phyloP scores from a whole-genome alignment of 2,113 vertebrate genomes.

The Siniperca knerii region DNA sequence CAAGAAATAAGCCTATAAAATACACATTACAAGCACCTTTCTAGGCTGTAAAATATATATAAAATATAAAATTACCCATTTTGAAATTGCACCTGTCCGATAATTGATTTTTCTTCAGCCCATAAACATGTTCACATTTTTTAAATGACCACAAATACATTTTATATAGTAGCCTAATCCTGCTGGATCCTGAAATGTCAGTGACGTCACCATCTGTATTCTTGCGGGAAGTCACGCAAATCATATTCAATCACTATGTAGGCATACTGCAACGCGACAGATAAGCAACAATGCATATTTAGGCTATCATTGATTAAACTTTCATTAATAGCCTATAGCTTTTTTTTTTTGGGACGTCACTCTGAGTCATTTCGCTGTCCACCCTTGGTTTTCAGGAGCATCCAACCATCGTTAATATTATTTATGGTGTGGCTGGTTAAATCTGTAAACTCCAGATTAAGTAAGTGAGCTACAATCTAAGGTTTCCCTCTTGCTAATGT shows the following conservation, averaged over 20 bases:
- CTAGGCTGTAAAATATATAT: not conserved
- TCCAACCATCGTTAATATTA: not conserved
- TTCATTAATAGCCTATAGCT: too few species aligned
- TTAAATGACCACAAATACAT: not conserved
- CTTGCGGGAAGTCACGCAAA: slow-evolving; percentile 8
- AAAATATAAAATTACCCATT: not conserved
- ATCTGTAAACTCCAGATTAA: not conserved
- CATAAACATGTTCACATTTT: not conserved
- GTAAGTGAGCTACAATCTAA: not conserved
- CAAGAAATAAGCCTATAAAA: not conserved
- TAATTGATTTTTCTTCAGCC: not conserved
- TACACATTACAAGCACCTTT: not conserved
- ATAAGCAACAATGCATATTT: not conserved
- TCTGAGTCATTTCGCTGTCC: not conserved
- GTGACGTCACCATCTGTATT: slow-evolving; percentile 11
- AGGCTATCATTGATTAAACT: not conserved
- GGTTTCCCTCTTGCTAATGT: not conserved
- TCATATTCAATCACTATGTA: not conserved
- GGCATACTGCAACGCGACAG: not conserved
- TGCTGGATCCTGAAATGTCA: not conserved
- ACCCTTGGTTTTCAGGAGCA: not conserved
- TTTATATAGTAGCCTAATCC: not conserved
- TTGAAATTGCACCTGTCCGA: not conserved
- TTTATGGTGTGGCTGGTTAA: not conserved
- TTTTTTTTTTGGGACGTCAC: not conserved